A percentile compares a stretch with the other conserved stretches of the same genome.
These are phyloP conservation scores for Ovis canadensis DNA, from an alignment of 2,113 vertebrate genomes.

Conservation along the genomic window DNA sequence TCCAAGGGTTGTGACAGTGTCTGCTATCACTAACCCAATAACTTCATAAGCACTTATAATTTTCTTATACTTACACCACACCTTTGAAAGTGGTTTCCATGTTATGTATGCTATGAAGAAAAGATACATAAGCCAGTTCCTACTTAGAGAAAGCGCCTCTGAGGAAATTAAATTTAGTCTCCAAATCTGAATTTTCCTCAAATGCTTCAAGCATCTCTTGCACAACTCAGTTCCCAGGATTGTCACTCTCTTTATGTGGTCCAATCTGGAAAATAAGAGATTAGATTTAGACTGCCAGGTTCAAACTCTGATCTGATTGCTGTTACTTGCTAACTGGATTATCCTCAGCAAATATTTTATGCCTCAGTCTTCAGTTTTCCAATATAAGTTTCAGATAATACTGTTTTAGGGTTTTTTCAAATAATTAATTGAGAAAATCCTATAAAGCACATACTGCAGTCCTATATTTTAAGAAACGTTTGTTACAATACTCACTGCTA, in stretches of 20 bases:
- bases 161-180: not conserved
- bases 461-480: not conserved
- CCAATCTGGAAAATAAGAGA: not conserved
- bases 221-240: not conserved
- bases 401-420: not conserved
- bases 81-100: not conserved
- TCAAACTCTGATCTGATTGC: not conserved
- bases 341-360: not conserved
- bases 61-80: not conserved
- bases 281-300: not conserved
- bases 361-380: not conserved
- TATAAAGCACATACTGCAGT: not conserved
- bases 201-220: not conserved
- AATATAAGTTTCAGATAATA: not conserved
- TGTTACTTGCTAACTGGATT: not conserved
- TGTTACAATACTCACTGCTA: not conserved
- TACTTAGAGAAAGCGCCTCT: not conserved
- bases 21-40: not conserved
- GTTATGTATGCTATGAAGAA: not conserved
- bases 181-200: not conserved
- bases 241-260: not conserved
- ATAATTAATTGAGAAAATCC: not conserved
- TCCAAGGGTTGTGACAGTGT: not conserved
- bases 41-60: not conserved
- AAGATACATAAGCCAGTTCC: not conserved